phyloP scores from a whole-genome alignment of 2,113 vertebrate genomes.

The Pteronura brasiliensis region DNA sequence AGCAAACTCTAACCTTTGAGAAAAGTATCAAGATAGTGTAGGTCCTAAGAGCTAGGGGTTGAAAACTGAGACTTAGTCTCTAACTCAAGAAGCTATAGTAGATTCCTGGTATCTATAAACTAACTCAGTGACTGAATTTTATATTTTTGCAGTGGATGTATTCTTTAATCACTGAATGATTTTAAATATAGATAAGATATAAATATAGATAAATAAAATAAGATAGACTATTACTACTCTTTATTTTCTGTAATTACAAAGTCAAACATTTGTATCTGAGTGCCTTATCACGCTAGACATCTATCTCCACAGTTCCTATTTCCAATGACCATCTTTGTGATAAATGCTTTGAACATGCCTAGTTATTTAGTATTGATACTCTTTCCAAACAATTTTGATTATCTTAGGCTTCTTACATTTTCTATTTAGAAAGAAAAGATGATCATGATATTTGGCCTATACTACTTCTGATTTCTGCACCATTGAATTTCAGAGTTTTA shows the following conservation, averaged over 20 bases:
- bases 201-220: too few species aligned
- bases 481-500: background rate
- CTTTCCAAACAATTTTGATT: background rate
- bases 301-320: background rate
- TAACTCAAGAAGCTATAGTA: background rate
- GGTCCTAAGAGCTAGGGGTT: background rate
- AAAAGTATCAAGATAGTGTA: background rate
- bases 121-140: background rate
- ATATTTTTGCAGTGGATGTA: background rate
- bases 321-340: background rate
- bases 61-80: background rate
- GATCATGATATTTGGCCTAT: background rate
- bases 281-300: background rate
- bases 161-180: background rate
- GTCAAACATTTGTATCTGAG: background rate
- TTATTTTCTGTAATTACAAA: background rate
- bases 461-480: background rate
- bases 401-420: background rate
- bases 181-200: background rate
- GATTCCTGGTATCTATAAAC: background rate
- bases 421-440: background rate
- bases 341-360: background rate
- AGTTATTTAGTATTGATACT: background rate
- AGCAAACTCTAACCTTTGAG: background rate
- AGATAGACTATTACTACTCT: background rate